Percentiles rank a stretch among this genome's conserved stretches.
phyloP scores from a whole-genome alignment of 1,140 invertebrate species.

The Meloidogyne hapla region DNA sequence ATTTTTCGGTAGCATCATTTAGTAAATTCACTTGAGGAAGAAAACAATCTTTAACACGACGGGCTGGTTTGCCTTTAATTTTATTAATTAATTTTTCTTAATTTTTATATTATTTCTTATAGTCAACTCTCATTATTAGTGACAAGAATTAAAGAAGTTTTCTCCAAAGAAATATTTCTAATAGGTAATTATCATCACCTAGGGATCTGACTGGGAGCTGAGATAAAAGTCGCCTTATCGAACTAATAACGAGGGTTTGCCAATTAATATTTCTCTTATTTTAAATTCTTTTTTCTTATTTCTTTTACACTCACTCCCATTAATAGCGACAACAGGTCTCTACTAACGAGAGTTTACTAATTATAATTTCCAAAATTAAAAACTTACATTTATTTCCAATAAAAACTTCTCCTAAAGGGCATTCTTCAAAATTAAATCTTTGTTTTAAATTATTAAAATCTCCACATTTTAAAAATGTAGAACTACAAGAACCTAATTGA shows the following conservation, averaged over 20 bases:
- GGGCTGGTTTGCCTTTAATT: slow-evolving; percentile 7
- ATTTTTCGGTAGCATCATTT: slow-evolving; percentile 34
- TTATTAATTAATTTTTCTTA: too few species aligned
- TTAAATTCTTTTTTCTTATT: too few species aligned
- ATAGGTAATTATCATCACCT: too few species aligned
- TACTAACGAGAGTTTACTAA: neutral
- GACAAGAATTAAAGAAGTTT: neutral
- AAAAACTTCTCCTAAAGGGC: slow-evolving; percentile 28
- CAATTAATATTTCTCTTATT: too few species aligned
- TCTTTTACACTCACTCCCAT: too few species aligned
- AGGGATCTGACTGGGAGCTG: too few species aligned
- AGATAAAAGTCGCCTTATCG: too few species aligned
- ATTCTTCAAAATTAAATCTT: slow-evolving; percentile 30
- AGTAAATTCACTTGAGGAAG: slow-evolving; percentile 25
- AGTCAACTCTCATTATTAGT: neutral
- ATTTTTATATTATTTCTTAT: too few species aligned
- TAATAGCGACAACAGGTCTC: neutral
- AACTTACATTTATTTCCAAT: slow-evolving; percentile 15
- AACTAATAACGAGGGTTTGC: too few species aligned
- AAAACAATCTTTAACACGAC: slow-evolving; percentile 17
- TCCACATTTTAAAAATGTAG: slow-evolving; percentile 30
- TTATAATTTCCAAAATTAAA: neutral
- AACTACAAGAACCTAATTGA: slow-evolving; percentile 25
- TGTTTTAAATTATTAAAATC: slow-evolving; percentile 8
- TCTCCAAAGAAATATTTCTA: too few species aligned